Conservation (phyloP, 2,888 invertebrate species). For the Callyntrura guangdongensis region DNA sequence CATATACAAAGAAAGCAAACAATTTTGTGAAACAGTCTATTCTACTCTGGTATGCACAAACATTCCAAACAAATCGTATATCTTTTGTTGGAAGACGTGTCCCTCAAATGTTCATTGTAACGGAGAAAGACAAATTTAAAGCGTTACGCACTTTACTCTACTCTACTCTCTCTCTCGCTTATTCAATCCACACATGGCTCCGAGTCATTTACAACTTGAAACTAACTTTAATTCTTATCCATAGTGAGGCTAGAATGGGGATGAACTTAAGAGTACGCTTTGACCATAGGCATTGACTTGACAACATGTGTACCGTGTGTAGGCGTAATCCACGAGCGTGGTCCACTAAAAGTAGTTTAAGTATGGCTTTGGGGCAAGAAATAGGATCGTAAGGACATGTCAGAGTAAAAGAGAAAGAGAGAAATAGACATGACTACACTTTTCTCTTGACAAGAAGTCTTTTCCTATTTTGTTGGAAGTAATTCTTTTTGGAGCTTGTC, state of each 20-base stretch:
- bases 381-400: constrained; percentile 4
- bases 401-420: not conserved
- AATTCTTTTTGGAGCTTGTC: no score
- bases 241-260: not conserved
- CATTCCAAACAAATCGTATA: not conserved
- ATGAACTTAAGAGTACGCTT: not conserved
- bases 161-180: not conserved
- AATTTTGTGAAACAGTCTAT: constrained; percentile 15
- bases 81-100: not conserved
- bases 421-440: not conserved
- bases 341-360: not conserved
- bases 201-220: constrained; percentile 36
- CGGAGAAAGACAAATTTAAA: constrained; percentile 35
- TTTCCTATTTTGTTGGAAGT: not conserved
- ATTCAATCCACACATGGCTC: constrained; percentile 22
- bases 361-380: constrained; percentile 32
- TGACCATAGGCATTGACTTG: not conserved
- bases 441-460: not conserved
- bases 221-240: constrained; percentile 12
- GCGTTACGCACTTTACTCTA: constrained; percentile 23
- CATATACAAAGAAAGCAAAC: constrained; percentile 22
- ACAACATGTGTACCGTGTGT: constrained; percentile 18
- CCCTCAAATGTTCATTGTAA: not conserved
- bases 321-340: no score
- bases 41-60: not conserved